Conservation (phyloP, 2,113 vertebrate species). For the Dendropsophus ebraccatus region DNA sequence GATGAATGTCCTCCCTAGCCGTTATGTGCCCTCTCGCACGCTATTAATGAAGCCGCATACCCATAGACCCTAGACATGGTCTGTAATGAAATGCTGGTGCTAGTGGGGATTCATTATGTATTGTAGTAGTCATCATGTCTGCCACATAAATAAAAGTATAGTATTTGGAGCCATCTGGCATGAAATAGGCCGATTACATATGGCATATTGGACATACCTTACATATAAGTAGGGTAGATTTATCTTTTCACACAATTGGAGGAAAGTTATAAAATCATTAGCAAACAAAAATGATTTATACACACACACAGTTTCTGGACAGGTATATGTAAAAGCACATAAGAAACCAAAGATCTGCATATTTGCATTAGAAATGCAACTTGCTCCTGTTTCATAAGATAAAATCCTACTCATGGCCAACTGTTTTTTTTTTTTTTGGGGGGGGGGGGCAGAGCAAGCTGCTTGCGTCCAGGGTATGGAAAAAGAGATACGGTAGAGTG, state of each 20-base stretch:
- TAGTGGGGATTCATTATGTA: constrained; percentile 44
- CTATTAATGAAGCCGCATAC: constrained; percentile 37
- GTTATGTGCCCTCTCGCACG: constrained; percentile 40
- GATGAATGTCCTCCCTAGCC: constrained; percentile 41
- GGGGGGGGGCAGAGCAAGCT: too few species aligned
- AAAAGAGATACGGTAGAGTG: too few species aligned
- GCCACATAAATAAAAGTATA: constrained; percentile 30
- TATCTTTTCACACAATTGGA: neutral
- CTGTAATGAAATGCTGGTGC: constrained; percentile 38
- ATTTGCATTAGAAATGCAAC: too few species aligned
- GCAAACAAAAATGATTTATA: too few species aligned
- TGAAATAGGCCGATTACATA: neutral
- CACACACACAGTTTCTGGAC: too few species aligned
- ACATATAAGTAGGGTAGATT: neutral
- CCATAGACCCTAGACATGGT: constrained; percentile 28
- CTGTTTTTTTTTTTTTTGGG: too few species aligned
- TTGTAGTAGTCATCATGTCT: neutral
- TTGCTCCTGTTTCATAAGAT: too few species aligned
- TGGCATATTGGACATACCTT: neutral
- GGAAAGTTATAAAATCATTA: too few species aligned
- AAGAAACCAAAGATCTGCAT: too few species aligned
- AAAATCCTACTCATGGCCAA: too few species aligned
- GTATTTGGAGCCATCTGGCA: constrained; percentile 30
- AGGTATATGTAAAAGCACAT: too few species aligned
- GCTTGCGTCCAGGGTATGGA: too few species aligned